These are phyloP conservation scores for Anthophora plumipes DNA, from an alignment of 2,888 invertebrate genomes.

Conservation along the genomic window DNA sequence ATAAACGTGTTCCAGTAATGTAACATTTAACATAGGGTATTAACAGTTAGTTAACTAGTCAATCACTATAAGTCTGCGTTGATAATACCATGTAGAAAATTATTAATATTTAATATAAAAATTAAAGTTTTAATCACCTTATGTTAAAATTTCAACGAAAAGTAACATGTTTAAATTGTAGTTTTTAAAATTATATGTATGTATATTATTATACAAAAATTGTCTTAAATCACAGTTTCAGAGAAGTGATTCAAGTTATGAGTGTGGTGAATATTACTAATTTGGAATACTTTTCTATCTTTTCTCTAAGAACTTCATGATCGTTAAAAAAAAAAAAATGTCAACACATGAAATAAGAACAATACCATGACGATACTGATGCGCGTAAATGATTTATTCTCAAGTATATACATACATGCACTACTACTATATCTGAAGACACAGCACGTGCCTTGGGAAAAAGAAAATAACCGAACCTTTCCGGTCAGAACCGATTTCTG, in stretches of 20 bases:
- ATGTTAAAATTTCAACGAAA: no score
- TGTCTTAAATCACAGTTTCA: neutral
- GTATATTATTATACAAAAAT: neutral
- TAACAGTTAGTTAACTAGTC: no score
- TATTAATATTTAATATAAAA: no score
- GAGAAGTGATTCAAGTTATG: neutral
- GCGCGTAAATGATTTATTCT: neutral
- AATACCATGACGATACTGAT: neutral
- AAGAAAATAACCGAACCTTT: slow-evolving; percentile 37
- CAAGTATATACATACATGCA: neutral
- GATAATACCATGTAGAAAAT: no score
- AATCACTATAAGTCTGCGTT: no score
- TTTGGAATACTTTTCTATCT: slow-evolving; percentile 14
- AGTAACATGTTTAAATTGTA: no score
- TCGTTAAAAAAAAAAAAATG: neutral
- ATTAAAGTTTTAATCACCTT: no score
- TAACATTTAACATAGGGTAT: no score
- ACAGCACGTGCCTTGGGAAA: neutral
- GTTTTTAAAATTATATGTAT: no score
- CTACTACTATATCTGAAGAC: neutral
- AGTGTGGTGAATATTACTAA: neutral
- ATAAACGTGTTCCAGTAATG: no score
- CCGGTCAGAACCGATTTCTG: slow-evolving; percentile 50
- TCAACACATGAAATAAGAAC: neutral
- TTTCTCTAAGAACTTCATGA: neutral